A percentile compares a stretch with the other conserved stretches of the same genome.
Evolutionary conservation across 1,140 invertebrate genomes (phyloP).

Genomic region (Drosophila bocqueti): DNA sequence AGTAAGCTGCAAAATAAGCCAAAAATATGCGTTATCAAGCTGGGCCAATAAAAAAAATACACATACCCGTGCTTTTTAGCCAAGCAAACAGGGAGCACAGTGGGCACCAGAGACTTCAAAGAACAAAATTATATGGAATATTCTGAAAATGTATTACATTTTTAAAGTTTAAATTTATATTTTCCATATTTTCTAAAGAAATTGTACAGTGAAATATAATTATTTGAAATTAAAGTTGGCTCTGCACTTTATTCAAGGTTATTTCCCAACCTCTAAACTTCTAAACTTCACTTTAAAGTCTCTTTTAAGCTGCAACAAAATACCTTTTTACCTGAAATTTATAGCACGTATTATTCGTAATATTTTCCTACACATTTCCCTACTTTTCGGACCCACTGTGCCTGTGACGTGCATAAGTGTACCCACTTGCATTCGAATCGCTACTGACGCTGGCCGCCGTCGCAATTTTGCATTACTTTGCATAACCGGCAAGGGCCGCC

Average conservation of each 20-base stretch:
- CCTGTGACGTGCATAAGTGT: conserved; percentile 35
- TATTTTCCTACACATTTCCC: neutral
- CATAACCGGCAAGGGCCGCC: conserved; percentile 58
- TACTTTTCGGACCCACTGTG: conserved; percentile 20
- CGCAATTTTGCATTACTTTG: conserved; percentile 81
- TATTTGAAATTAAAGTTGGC: too few species aligned
- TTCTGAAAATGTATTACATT: neutral
- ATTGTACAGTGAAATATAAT: neutral
- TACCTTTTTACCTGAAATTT: neutral
- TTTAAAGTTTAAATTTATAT: neutral
- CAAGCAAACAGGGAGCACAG: conserved; percentile 15
- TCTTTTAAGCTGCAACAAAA: neutral
- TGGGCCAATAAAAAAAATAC: conserved; percentile 74
- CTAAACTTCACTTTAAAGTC: too few species aligned
- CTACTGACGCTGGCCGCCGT: conserved; percentile 50
- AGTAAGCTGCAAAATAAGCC: conserved; percentile 81
- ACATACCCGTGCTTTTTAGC: conserved; percentile 24
- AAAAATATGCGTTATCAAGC: conserved; percentile 82
- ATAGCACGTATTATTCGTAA: neutral
- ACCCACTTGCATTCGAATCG: conserved; percentile 78
- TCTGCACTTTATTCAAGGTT: neutral
- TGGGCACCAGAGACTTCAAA: neutral
- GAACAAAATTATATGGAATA: neutral
- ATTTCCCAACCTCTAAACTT: neutral
- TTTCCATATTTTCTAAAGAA: neutral